Conservation (phyloP, 2,797 vertebrate genomes). For the Brachymystax lenok region DNA sequence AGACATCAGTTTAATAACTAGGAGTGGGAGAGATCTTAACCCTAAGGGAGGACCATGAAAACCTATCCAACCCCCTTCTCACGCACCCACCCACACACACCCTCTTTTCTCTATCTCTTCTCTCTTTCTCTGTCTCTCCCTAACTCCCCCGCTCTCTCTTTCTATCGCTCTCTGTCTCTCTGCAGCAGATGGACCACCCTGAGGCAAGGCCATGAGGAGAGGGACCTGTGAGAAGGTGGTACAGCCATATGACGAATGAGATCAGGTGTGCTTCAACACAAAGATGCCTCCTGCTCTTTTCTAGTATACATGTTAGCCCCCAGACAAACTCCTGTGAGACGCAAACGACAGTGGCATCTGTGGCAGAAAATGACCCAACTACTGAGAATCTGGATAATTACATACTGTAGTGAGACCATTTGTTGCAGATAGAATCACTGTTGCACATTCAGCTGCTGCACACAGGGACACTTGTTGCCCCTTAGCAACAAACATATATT, state of each 20-base stretch:
- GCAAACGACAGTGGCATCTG: conserved; percentile 72
- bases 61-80: conserved; percentile 33
- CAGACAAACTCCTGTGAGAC: conserved; percentile 59
- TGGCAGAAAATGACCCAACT: conserved; percentile 74
- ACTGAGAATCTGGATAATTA: conserved; percentile 70
- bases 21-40: conserved; percentile 36
- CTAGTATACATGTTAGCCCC: conserved; percentile 57
- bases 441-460: conserved; percentile 56
- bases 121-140: conserved; percentile 26
- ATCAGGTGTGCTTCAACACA: conserved; percentile 73
- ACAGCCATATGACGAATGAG: conserved; percentile 66
- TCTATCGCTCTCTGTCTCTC: conserved; percentile 25
- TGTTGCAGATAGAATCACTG: conserved; percentile 75
- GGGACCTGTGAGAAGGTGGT: conserved; percentile 52
- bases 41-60: conserved; percentile 45
- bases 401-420: conserved; percentile 61
- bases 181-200: conserved; percentile 75
- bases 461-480: conserved; percentile 47
- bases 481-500: not conserved
- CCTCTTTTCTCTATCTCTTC: conserved; percentile 29
- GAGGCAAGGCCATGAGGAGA: conserved; percentile 70
- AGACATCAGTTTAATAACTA: conserved; percentile 51
- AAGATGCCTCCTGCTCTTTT: conserved; percentile 76
- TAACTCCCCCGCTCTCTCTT: conserved; percentile 32
- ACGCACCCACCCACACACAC: not conserved